phyloP scores from a whole-genome alignment of 2,888 invertebrate species.

The Synergus itoensis region DNA sequence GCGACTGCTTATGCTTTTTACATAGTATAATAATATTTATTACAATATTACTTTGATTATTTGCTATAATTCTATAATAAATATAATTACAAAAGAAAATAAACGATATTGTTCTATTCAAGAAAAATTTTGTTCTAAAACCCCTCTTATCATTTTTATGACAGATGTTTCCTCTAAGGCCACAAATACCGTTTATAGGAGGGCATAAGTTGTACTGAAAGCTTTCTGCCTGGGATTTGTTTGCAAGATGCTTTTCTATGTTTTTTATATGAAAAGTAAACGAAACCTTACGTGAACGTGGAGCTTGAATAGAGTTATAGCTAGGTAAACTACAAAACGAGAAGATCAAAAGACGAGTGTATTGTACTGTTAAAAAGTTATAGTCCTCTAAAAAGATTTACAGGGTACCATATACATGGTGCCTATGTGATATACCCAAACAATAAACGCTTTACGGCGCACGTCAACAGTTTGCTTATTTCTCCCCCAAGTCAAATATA shows the following conservation, averaged over 20 bases:
- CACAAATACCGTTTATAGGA: neutral
- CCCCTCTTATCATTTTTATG: neutral
- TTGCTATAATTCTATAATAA: too few relatives aligned
- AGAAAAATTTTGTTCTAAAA: too few relatives aligned
- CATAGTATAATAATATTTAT: too few relatives aligned
- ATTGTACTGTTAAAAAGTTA: constrained; percentile 27
- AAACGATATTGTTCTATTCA: too few relatives aligned
- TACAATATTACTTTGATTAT: too few relatives aligned
- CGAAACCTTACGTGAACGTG: constrained; percentile 7
- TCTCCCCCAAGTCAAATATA: neutral
- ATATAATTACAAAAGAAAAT: too few relatives aligned
- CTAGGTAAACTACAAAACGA: constrained; percentile 22
- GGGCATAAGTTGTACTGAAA: too few relatives aligned
- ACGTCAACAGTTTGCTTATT: neutral
- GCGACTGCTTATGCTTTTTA: constrained; percentile 11
- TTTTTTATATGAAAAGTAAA: constrained; percentile 12
- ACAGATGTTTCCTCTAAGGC: neutral
- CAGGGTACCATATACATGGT: constrained; percentile 6
- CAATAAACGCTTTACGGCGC: constrained; percentile 34
- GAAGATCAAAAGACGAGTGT: constrained; percentile 34
- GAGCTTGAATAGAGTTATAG: constrained; percentile 34
- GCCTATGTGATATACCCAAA: constrained; percentile 31
- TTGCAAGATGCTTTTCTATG: constrained; percentile 2
- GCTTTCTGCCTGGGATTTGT: constrained; percentile 3
- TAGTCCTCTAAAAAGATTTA: constrained; percentile 32